Percentiles rank a stretch among this genome's conserved stretches.
Conservation (phyloP, 2,797 vertebrate species). For the Lateolabrax maculatus region DNA sequence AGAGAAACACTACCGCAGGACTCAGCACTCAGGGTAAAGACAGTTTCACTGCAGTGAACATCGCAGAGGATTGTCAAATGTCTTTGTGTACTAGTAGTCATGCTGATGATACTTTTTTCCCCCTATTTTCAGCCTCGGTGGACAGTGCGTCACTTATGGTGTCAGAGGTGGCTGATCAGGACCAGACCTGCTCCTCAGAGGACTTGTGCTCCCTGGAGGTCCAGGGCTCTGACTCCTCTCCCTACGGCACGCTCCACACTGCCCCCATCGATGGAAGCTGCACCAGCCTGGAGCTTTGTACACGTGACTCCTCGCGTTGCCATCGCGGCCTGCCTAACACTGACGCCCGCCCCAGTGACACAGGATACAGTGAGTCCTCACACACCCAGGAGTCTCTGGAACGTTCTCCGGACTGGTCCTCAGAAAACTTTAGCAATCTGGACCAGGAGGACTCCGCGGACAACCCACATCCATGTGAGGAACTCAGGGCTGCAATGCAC, state of each 20-base stretch:
- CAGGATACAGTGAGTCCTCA: constrained; percentile 81
- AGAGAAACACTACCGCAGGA: constrained; percentile 86
- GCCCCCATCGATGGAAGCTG: constrained; percentile 82
- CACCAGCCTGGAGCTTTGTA: constrained; percentile 84
- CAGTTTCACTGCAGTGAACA: neutral
- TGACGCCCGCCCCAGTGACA: constrained; percentile 71
- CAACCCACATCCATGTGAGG: constrained; percentile 69
- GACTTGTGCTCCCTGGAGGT: constrained; percentile 91
- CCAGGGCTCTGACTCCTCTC: constrained; percentile 89
- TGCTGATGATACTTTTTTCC: neutral
- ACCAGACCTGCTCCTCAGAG: constrained; percentile 88
- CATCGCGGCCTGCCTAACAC: constrained; percentile 63
- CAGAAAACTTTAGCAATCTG: constrained; percentile 84
- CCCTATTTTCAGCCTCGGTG: constrained; percentile 85
- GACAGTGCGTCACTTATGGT: constrained; percentile 88
- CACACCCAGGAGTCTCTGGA: constrained; percentile 83
- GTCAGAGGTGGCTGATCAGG: constrained; percentile 87
- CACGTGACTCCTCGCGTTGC: constrained; percentile 69
- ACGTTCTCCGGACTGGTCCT: constrained; percentile 85
- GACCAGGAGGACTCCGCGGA: constrained; percentile 79
- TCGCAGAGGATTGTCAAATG: neutral
- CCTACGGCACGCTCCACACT: constrained; percentile 80
- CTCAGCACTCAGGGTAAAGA: constrained; percentile 92
- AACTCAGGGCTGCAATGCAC: constrained; percentile 74
- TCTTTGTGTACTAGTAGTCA: neutral